Evolutionary conservation across 2,113 vertebrate species (phyloP).

Genomic region (Sciurus niger): DNA sequence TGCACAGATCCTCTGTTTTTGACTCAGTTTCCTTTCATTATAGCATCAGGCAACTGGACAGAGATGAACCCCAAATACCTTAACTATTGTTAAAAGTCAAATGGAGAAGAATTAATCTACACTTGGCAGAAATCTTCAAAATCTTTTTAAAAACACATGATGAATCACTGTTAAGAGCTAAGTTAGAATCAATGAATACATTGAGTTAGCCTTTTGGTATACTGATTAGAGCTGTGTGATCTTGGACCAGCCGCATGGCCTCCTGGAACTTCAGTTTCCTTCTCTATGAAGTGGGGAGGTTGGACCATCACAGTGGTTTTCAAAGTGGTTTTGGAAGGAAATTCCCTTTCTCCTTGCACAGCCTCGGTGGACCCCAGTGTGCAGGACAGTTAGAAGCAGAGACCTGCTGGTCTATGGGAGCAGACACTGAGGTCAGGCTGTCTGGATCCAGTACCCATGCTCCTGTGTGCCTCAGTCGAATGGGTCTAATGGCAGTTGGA

Average conservation of each 20-base stretch:
- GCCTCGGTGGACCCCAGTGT: background rate
- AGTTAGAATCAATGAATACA: background rate
- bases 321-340: background rate
- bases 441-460: fast-evolving
- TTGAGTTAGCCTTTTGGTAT: background rate
- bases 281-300: background rate
- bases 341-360: background rate
- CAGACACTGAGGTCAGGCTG: background rate
- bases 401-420: background rate
- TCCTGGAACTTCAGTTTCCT: background rate
- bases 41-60: background rate
- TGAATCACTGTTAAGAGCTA: background rate
- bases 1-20: background rate
- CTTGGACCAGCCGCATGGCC: background rate
- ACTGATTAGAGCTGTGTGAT: fast-evolving
- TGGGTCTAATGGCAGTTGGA: background rate
- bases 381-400: fast-evolving
- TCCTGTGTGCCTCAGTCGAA: background rate
- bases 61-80: background rate
- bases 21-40: background rate
- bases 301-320: background rate
- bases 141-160: background rate
- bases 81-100: background rate
- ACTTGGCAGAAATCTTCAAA: background rate
- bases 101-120: background rate